A percentile compares a stretch with the other conserved stretches of the same genome.
phyloP scores from a whole-genome alignment of 2,888 invertebrate species.

The Amblyteles armatorius region DNA sequence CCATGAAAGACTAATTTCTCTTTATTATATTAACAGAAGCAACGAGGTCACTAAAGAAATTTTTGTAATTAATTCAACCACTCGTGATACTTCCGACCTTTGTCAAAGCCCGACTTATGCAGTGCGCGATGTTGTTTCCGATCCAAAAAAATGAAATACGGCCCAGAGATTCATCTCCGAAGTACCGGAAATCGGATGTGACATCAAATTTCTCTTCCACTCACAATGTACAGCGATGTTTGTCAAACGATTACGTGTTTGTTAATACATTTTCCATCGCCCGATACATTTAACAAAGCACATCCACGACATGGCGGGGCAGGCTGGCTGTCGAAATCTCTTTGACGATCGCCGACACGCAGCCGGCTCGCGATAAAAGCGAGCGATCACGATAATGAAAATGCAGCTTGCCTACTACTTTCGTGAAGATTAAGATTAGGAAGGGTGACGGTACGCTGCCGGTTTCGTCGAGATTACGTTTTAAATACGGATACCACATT shows the following conservation, averaged over 20 bases:
- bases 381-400: slow-evolving; percentile 49
- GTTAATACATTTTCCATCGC: neutral
- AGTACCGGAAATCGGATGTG: too few relatives aligned
- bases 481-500: slow-evolving; percentile 55
- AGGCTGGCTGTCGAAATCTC: slow-evolving; percentile 1
- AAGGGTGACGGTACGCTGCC: slow-evolving; percentile 36
- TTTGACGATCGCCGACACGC: slow-evolving; percentile 14
- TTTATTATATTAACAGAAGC: slow-evolving; percentile 11
- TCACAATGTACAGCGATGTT: too few relatives aligned
- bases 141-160: neutral
- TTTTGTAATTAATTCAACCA: neutral
- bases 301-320: neutral
- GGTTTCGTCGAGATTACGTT: slow-evolving; percentile 39
- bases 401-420: slow-evolving; percentile 33
- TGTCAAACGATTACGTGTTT: neutral
- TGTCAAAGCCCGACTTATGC: neutral
- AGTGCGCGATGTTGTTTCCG: neutral
- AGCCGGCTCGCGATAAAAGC: slow-evolving; percentile 26
- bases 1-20: neutral
- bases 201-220: too few relatives aligned
- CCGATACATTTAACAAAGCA: neutral
- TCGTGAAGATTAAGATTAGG: slow-evolving; percentile 52
- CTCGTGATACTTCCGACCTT: neutral
- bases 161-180: too few relatives aligned
- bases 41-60: neutral